Evolutionary conservation across 1,140 invertebrate genomes (phyloP).

Genomic region (Pogonomyrmex barbatus): DNA sequence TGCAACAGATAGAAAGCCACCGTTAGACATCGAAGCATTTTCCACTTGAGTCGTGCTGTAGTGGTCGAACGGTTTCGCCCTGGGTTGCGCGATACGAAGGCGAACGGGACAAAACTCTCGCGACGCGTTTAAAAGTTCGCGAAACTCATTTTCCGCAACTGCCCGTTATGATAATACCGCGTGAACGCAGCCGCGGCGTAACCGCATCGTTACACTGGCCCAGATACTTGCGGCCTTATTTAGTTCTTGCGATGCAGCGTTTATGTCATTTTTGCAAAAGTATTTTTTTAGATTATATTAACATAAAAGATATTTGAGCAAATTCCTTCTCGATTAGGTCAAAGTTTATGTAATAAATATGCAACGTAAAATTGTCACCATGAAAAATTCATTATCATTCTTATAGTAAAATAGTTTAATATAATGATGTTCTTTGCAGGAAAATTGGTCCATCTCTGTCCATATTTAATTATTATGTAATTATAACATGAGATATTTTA

Average conservation of each 20-base stretch:
- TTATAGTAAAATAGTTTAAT: neutral
- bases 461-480: neutral
- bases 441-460: neutral
- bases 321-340: neutral
- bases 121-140: constrained; percentile 46
- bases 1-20: constrained; percentile 86
- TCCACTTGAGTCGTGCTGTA: constrained; percentile 18
- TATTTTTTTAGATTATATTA: neutral
- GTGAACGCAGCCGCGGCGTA: constrained; percentile 8
- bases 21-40: constrained; percentile 51
- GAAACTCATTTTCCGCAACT: constrained; percentile 55
- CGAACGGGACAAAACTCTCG: constrained; percentile 29
- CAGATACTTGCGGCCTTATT: constrained; percentile 8
- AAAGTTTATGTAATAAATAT: neutral
- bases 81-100: neutral
- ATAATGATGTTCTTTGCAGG: neutral
- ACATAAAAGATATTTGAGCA: neutral
- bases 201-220: constrained; percentile 31
- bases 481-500: neutral
- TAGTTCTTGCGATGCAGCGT: neutral
- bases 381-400: neutral
- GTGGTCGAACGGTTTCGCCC: constrained; percentile 2
- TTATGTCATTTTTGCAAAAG: neutral
- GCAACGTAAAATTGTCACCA: neutral
- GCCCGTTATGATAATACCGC: constrained; percentile 59